These are phyloP conservation scores for Neoarius graeffei DNA, from an alignment of 2,113 vertebrate species.

Conservation along the genomic window DNA sequence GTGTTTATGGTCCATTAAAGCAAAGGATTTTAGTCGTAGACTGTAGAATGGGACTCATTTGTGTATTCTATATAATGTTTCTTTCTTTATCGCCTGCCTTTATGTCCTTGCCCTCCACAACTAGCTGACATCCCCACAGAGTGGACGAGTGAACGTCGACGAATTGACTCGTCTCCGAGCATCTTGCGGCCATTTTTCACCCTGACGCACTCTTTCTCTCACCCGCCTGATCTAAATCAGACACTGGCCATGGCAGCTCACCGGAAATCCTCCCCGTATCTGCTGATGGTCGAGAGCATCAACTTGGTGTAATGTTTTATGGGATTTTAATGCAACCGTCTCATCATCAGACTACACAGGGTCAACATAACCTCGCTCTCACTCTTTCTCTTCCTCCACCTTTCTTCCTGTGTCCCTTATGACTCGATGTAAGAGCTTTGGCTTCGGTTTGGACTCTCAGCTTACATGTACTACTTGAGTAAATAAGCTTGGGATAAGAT, in stretches of 20 bases:
- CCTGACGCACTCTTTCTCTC: not conserved
- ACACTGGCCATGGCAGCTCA: constrained; percentile 65
- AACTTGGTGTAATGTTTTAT: constrained; percentile 70
- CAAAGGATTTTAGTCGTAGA: not conserved
- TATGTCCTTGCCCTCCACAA: not conserved
- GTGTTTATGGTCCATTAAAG: not conserved
- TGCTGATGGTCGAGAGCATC: constrained; percentile 74
- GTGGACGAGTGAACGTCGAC: not conserved
- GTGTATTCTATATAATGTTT: no score
- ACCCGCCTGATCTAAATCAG: constrained; percentile 68
- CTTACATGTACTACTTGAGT: constrained; percentile 45
- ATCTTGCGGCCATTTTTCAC: not conserved
- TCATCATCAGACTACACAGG: constrained; percentile 28
- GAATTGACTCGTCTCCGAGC: not conserved
- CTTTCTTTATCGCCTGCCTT: not conserved
- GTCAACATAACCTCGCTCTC: constrained; percentile 52
- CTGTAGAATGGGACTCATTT: not conserved
- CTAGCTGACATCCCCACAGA: not conserved
- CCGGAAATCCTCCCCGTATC: constrained; percentile 78
- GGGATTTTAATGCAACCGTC: constrained; percentile 61
- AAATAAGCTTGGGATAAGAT: constrained; percentile 52
- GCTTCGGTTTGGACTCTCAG: constrained; percentile 20
- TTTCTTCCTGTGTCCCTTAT: constrained; percentile 56
- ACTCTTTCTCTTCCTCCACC: constrained; percentile 32
- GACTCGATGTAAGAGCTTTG: constrained; percentile 38